A percentile compares a stretch with the other conserved stretches of the same genome.
Evolutionary conservation across 2,888 invertebrate genomes (phyloP).

Genomic region (Eutolmus rufibarbis): DNA sequence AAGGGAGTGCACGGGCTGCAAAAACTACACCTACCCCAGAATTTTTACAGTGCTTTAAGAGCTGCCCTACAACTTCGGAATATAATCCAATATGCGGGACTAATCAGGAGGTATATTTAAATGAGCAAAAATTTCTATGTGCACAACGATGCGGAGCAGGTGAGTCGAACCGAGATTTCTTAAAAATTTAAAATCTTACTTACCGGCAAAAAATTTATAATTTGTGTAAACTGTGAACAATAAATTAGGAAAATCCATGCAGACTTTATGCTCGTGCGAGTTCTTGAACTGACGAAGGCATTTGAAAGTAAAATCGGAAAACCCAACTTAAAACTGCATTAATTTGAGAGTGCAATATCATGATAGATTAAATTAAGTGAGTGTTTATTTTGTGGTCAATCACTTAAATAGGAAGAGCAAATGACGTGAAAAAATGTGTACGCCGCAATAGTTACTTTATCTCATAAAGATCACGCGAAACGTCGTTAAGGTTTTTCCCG

Average conservation of each 20-base stretch:
- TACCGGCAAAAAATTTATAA: background rate
- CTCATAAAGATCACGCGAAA: background rate
- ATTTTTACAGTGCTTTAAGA: slow-evolving; percentile 53
- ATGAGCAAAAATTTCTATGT: slow-evolving; percentile 58
- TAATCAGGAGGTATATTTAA: slow-evolving; percentile 55
- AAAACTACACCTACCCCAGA: slow-evolving; percentile 21
- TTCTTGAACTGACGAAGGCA: background rate
- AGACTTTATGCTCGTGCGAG: too few relatives aligned
- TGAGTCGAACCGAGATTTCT: slow-evolving; percentile 50
- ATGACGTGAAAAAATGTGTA: background rate
- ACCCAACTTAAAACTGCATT: background rate
- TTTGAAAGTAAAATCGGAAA: background rate
- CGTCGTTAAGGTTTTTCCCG: background rate
- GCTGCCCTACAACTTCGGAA: slow-evolving; percentile 58
- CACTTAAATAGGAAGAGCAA: background rate
- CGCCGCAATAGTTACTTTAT: background rate
- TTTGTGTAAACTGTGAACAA: background rate
- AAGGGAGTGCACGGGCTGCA: background rate
- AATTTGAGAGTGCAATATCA: background rate
- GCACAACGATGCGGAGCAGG: slow-evolving; percentile 58
- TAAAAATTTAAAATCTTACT: background rate
- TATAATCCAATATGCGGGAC: slow-evolving; percentile 61
- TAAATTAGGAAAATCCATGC: background rate
- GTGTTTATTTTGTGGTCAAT: background rate
- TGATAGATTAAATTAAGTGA: background rate